Evolutionary conservation across 1,140 invertebrate genomes (phyloP), one percentile per base, ranked within the genome.

Genomic region (Proctacanthus coquilletti): DNA sequence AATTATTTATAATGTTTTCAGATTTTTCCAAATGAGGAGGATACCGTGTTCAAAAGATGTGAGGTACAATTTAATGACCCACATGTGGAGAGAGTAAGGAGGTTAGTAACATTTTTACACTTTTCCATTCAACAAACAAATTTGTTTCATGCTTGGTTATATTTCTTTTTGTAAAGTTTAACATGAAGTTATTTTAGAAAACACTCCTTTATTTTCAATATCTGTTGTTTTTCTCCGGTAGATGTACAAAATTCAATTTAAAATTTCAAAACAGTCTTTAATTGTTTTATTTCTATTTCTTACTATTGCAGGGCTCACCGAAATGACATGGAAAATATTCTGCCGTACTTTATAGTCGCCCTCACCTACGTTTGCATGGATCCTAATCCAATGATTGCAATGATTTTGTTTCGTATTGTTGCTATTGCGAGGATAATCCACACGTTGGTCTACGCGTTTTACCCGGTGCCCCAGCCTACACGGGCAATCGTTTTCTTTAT

Each of bases 251-350:
- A 21, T 21, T 31, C 6, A 15, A 37, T 20, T n/a, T n/a, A 32
- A 11, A 11, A 15, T 5, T 32, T 32, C 6, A 32, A 15, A 11
- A 6, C 10, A 32, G 15, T 32, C 15, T 36, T 20, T 10, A 32
- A 5, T 3, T 15, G 36, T 15, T 27, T 32, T 5, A 17, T 21
- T 31, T 21, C 25, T 17, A 6, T 25, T 42, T 18, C 11, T 17
- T 20, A 15, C 11, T 9, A 14, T 60, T 57, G 3, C 46, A 75
- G 76, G 45, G 71, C 72, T 14, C 78, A 81, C 53, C 55, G 66
- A 40, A 81, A 80, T 46, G 77, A 81, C 44, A 50, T 81, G 42
- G 77, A 81, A 49, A 81, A 80, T 43, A 66, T 79, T 34, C 48
- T 73, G 13, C 63, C 72, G 0, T 81, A 77, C 58, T 63, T 76